Base-by-base conservation (phyloP, 2,113 vertebrate genomes). In the Paracyprichromis sp. region DNA sequence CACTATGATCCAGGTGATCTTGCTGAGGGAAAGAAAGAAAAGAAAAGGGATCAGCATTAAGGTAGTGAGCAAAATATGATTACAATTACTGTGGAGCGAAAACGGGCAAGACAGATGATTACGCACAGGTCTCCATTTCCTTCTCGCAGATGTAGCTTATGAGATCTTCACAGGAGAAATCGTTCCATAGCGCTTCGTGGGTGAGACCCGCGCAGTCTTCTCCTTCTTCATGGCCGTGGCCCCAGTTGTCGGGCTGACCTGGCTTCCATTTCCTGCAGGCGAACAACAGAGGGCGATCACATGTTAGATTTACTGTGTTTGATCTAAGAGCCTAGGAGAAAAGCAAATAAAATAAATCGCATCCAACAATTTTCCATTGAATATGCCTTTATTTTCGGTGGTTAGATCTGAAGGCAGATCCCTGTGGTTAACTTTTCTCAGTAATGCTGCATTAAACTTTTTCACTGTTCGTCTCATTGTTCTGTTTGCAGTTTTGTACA, bases 241-340 rank as follows among this genome's bases (percentile, higher is more conserved):
- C 94, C 98, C 98, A 99, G 96, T 99, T 97, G 96, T 99, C 98
- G 59, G 98, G 98, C 89, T 99, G 98, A 50, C 98, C 98, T 0
- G 92, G 79, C 93, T 97, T 98, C 98, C 98, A 99, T 80, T 97
- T 98, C 80, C 98, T 99, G 96, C 92, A 89, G 93, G 88, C 8
- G 89, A 93, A 95, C 96, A 95, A 95, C 94, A 96, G 94, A 85
- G 93, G 94, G 93, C 92, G 38, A 86, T 86, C 82, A 88, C n/a
- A 89, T 85, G 86, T 82, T 43, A 88, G 13, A 50, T 69, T 87
- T 45, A 73, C 7, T 56, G 11, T 2, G 7, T 29, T 21, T 69
- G 6, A 71, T 36, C 29, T 6, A 26, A 38, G n/a, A 45, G 5
- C 12, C 9, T 31, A 17, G 7, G 31, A 17, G 24, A 57, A 80